phyloP scores from a whole-genome alignment of 1,140 invertebrate species.

The Idris sp. region DNA sequence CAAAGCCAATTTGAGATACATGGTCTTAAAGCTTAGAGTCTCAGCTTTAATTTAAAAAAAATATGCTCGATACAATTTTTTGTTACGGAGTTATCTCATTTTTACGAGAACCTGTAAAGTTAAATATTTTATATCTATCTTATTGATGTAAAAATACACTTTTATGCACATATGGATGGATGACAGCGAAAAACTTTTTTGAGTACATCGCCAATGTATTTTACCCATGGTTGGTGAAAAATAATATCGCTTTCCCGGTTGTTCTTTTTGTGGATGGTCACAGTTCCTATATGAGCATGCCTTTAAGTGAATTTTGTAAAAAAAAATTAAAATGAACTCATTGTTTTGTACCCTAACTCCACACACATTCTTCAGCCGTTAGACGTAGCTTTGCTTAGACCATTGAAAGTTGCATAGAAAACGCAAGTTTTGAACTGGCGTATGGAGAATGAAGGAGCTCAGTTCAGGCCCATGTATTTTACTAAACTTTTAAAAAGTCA shows the following conservation, averaged over 20 bases:
- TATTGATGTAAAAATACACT: too few species aligned
- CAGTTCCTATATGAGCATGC: slow-evolving; percentile 3
- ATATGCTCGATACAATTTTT: too few species aligned
- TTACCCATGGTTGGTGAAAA: slow-evolving; percentile 1
- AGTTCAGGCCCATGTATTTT: slow-evolving; percentile 1
- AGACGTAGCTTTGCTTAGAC: not conserved
- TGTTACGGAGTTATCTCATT: too few species aligned
- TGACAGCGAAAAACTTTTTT: slow-evolving; percentile 1
- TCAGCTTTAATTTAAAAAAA: too few species aligned
- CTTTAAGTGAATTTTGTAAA: slow-evolving; percentile 6
- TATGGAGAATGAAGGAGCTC: slow-evolving; percentile 6
- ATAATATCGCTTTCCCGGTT: not conserved
- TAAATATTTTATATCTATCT: too few species aligned
- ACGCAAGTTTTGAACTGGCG: slow-evolving; percentile 1
- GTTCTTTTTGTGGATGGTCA: slow-evolving; percentile 6
- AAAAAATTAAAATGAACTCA: not conserved
- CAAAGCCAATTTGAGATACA: too few species aligned
- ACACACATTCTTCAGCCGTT: too few species aligned
- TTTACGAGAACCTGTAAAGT: too few species aligned
- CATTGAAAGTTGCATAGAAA: slow-evolving; percentile 3
- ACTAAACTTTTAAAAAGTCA: slow-evolving; percentile 2
- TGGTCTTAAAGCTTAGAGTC: too few species aligned
- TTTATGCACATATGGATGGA: too few species aligned
- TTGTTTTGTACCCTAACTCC: too few species aligned
- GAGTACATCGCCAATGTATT: slow-evolving; percentile 4